Evolutionary conservation across 2,113 vertebrate species (phyloP).

Genomic region (Caretta caretta): DNA sequence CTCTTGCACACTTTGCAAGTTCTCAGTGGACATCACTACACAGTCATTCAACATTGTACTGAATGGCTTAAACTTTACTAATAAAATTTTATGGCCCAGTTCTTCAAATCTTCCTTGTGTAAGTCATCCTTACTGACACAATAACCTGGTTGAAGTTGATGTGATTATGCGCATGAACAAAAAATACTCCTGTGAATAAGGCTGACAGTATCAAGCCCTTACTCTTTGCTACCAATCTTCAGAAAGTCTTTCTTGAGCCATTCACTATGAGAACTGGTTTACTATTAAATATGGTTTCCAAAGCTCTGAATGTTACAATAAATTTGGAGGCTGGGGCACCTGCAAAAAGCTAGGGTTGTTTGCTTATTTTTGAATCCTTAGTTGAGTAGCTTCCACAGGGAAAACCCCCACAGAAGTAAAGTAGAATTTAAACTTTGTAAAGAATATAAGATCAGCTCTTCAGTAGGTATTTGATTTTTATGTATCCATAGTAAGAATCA

Average conservation of each 20-base stretch:
- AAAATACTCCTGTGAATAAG: background rate
- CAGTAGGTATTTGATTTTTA: background rate
- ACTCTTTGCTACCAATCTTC: background rate
- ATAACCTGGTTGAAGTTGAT: background rate
- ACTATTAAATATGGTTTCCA: background rate
- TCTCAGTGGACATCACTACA: background rate
- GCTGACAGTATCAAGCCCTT: background rate
- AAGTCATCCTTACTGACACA: background rate
- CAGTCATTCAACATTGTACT: background rate
- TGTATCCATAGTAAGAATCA: background rate
- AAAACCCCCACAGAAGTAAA: rapidly evolving
- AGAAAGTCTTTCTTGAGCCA: background rate
- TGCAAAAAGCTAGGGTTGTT: background rate
- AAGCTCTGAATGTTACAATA: background rate
- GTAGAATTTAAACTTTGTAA: background rate
- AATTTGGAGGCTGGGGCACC: background rate
- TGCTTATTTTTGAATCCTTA: background rate
- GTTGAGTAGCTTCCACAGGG: background rate
- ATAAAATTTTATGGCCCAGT: background rate
- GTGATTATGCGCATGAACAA: background rate
- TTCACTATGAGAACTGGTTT: background rate
- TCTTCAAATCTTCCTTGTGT: background rate
- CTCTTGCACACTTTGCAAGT: background rate
- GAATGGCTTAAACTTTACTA: background rate
- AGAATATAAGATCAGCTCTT: background rate